Conservation (phyloP, 2,113 vertebrate genomes). For the Leptocoma aspasia region DNA sequence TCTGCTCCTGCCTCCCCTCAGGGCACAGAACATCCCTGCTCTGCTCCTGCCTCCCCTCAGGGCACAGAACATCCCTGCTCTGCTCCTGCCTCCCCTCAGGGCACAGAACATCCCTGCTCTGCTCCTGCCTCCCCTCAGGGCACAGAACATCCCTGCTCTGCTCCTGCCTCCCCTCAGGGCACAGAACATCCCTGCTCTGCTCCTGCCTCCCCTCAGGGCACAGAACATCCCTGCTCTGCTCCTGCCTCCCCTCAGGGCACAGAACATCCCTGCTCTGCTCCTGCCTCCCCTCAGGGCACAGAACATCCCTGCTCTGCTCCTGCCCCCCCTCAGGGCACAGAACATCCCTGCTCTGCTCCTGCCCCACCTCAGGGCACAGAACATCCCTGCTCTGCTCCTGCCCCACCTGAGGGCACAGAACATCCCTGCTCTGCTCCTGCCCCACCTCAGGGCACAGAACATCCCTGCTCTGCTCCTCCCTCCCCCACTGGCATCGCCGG, state of each 20-base stretch:
- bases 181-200: rapidly evolving
- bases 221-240: rapidly evolving
- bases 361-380: neutral
- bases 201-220: neutral
- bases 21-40: neutral
- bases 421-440: neutral
- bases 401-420: neutral
- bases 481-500: rapidly evolving
- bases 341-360: rapidly evolving
- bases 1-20: neutral
- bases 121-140: neutral
- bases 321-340: neutral
- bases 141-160: rapidly evolving
- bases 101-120: rapidly evolving
- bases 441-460: rapidly evolving
- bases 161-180: neutral
- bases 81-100: neutral
- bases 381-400: neutral
- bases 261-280: rapidly evolving
- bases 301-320: neutral
- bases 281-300: neutral
- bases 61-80: neutral
- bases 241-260: neutral
- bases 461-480: neutral
- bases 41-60: neutral